These are phyloP conservation scores for Seriola dumerili DNA, from an alignment of 2,113 vertebrate genomes.

Conservation along the genomic window DNA sequence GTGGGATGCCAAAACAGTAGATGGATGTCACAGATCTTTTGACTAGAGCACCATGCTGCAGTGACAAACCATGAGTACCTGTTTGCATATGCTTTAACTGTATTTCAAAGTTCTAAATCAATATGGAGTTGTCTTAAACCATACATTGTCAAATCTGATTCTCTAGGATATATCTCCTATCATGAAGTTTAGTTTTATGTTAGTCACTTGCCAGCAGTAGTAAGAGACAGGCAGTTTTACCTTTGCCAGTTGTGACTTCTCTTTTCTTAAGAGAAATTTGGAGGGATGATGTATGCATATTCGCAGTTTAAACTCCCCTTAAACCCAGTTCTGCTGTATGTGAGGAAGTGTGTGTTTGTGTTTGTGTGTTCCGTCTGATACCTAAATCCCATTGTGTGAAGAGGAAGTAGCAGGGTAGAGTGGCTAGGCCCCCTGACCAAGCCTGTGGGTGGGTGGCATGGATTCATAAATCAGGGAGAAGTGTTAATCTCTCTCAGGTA, in stretches of 20 bases:
- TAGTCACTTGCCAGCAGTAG: neutral
- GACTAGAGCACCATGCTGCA: constrained; percentile 32
- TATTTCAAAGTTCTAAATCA: constrained; percentile 37
- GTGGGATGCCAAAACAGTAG: constrained; percentile 61
- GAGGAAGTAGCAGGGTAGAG: constrained; percentile 71
- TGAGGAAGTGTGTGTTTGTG: constrained; percentile 42
- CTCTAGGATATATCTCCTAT: neutral
- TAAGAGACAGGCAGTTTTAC: constrained; percentile 8
- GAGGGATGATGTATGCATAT: constrained; percentile 53
- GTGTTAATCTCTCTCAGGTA: constrained; percentile 95
- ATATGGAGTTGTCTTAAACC: constrained; percentile 10
- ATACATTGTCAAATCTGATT: constrained; percentile 9
- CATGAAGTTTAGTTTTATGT: constrained; percentile 27
- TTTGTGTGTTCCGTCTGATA: constrained; percentile 62
- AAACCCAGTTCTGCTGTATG: constrained; percentile 43
- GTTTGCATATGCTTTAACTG: constrained; percentile 38
- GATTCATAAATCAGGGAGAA: constrained; percentile 97
- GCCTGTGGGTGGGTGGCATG: constrained; percentile 86
- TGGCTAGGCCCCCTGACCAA: constrained; percentile 74
- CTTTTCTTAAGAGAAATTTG: constrained; percentile 17
- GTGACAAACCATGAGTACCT: constrained; percentile 24
- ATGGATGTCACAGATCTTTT: constrained; percentile 62
- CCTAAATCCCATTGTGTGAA: constrained; percentile 78
- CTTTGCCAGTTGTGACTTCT: constrained; percentile 14
- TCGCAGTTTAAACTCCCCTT: constrained; percentile 32